phyloP scores from a whole-genome alignment of 2,888 invertebrate species.

The Drosophila aldrichi region DNA sequence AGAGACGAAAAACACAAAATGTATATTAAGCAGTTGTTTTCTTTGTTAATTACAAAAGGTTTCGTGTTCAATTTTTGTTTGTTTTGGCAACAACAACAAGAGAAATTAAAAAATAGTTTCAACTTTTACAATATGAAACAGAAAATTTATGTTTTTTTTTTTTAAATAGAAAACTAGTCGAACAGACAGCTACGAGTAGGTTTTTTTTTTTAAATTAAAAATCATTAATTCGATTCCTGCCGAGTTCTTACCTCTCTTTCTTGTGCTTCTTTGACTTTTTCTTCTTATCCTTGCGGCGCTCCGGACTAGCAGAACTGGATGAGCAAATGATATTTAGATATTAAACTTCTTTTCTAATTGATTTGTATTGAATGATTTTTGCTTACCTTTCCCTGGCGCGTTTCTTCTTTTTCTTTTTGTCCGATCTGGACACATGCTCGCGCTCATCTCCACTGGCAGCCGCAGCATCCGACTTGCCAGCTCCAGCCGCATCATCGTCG shows the following conservation, averaged over 20 bases:
- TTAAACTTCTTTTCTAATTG: background rate
- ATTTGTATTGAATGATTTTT: background rate
- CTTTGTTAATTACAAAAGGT: slow-evolving; percentile 64
- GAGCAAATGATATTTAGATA: background rate
- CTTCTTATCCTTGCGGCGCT: slow-evolving; percentile 91
- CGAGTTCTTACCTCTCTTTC: slow-evolving; percentile 88
- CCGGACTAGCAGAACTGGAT: slow-evolving; percentile 89
- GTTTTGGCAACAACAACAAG: slow-evolving; percentile 25
- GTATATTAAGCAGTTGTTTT: slow-evolving; percentile 83
- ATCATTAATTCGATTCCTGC: slow-evolving; percentile 1
- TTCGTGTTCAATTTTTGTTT: slow-evolving; percentile 46
- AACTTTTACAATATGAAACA: slow-evolving; percentile 24
- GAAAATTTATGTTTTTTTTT: slow-evolving; percentile 9
- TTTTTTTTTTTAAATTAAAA: background rate
- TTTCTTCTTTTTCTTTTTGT: slow-evolving; percentile 90
- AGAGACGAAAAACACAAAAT: slow-evolving; percentile 83
- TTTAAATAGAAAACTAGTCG: slow-evolving; percentile 44
- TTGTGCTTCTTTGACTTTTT: slow-evolving; percentile 92
- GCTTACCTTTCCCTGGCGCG: slow-evolving; percentile 86
- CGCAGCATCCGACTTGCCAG: slow-evolving; percentile 82
- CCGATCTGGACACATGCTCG: slow-evolving; percentile 83
- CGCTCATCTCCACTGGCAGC: slow-evolving; percentile 81
- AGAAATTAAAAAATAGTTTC: slow-evolving; percentile 21
- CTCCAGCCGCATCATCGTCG: slow-evolving; percentile 63
- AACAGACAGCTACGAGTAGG: slow-evolving; percentile 54